phyloP scores from a whole-genome alignment of 2,888 invertebrate genomes.

The Baccha elongata region DNA sequence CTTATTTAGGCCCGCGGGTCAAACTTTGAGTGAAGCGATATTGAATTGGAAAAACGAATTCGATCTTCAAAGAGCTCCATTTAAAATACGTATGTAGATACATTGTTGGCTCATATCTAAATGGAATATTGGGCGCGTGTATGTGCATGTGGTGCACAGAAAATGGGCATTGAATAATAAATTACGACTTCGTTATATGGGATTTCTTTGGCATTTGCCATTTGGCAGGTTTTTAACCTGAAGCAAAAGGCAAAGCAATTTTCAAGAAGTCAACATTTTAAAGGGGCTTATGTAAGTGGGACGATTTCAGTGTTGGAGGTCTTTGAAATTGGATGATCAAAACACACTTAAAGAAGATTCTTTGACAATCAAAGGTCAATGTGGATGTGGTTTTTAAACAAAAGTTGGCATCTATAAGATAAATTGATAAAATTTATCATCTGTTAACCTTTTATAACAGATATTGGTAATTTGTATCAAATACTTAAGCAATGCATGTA shows the following conservation, averaged over 20 bases:
- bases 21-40: constrained; percentile 46
- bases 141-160: constrained; percentile 19
- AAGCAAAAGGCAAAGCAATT: constrained; percentile 20
- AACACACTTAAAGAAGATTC: background rate
- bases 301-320: constrained; percentile 51
- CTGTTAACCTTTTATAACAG: too few relatives aligned
- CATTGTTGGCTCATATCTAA: background rate
- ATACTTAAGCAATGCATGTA: too few relatives aligned
- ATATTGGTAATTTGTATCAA: background rate
- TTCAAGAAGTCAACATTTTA: constrained; percentile 16
- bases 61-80: constrained; percentile 1
- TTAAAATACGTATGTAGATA: background rate
- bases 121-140: constrained; percentile 21
- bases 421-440: background rate
- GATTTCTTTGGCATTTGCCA: constrained; percentile 32
- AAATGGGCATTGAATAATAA: constrained; percentile 58
- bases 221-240: constrained; percentile 46
- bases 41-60: constrained; percentile 69
- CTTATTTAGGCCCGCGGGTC: constrained; percentile 50
- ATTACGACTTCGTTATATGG: constrained; percentile 69
- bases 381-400: background rate
- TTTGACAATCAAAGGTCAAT: constrained; percentile 3
- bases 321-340: constrained; percentile 58
- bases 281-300: background rate
- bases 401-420: background rate